Evolutionary conservation across 2,797 vertebrate genomes (phyloP).

Genomic region (Botia almorhae): DNA sequence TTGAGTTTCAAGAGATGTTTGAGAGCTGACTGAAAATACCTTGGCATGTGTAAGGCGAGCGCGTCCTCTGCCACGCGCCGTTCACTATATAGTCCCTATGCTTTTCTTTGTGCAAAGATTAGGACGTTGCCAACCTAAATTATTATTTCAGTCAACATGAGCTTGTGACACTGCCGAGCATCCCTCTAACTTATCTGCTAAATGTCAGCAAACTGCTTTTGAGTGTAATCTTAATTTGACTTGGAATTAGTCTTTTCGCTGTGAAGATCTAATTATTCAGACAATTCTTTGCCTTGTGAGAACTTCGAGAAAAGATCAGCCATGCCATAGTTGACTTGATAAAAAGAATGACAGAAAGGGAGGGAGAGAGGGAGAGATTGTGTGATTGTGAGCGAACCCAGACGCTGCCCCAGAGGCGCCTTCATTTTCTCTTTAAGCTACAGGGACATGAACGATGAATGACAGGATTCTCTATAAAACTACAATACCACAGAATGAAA

Average conservation of each 20-base stretch:
- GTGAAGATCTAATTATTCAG: slow-evolving; percentile 80
- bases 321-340: slow-evolving; percentile 70
- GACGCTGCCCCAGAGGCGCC: slow-evolving; percentile 73
- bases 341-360: slow-evolving; percentile 55
- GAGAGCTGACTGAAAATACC: slow-evolving; percentile 68
- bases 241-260: slow-evolving; percentile 81
- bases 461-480: slow-evolving; percentile 62
- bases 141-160: slow-evolving; percentile 80
- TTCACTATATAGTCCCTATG: slow-evolving; percentile 62
- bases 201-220: slow-evolving; percentile 86
- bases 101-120: slow-evolving; percentile 74
- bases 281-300: slow-evolving; percentile 79
- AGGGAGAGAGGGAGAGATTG: slow-evolving; percentile 48
- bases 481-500: slow-evolving; percentile 5
- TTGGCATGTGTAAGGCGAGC: slow-evolving; percentile 68
- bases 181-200: slow-evolving; percentile 80
- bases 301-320: slow-evolving; percentile 74
- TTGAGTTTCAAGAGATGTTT: slow-evolving; percentile 56
- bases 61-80: slow-evolving; percentile 70
- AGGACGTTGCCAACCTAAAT: slow-evolving; percentile 73
- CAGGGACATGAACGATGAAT: slow-evolving; percentile 61
- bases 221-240: slow-evolving; percentile 82
- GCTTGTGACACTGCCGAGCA: slow-evolving; percentile 76
- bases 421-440: slow-evolving; percentile 66
- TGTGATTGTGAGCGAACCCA: slow-evolving; percentile 66